Evolutionary conservation across 1,140 invertebrate species (phyloP), one percentile per base, ranked within the genome.

Genomic region (Drosophila bocqueti): DNA sequence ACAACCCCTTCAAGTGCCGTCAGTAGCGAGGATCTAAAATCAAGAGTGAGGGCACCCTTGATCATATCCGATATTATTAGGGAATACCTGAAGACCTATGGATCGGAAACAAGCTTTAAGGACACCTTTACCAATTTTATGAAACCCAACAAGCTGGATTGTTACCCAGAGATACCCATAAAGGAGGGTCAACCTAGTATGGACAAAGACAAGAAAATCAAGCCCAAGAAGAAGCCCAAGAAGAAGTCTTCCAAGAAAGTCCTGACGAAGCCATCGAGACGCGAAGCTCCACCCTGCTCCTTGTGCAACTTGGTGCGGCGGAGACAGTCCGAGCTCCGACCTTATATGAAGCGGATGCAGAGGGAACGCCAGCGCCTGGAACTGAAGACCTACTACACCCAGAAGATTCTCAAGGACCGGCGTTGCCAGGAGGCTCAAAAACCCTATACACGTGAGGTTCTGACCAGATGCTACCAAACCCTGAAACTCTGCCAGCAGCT

Each of bases 301-400:
- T 9, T 78, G 26, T 78, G 76, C 65, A 38, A 67, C 6, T 42
- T 47, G 15, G n/a, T 78, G 6, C 43, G 34, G 15, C 18, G 29
- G 43, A 59, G 21, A 11, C n/a, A 31, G 0, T 9, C 45, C 46
- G 15, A 68, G n/a, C 26, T 61, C 5, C 47, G 24, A 10, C 45
- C 62, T 5, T 85, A 81, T 9, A 81, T 84, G 77, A 34, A 52
- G 1, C 34, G 43, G 1, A 85, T 84, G 73, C 36, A 77, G 18
- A 21, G 21, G 1, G 42, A 73, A 34, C 73, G 60, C 1, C 50
- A 81, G n/a, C 67, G 50, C 9, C 10, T 74, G 11, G 66, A 85
- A 26, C 42, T 81, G 2, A 57, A 61, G 21, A 26, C 15, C 21
- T 81, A 84, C 55, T 77, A 77, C 29, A 58, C 21, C 9, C 58